A percentile compares a stretch with the other conserved stretches of the same genome.
phyloP scores from a whole-genome alignment of 2,888 invertebrate species.

The Hipparchia sbordonii region DNA sequence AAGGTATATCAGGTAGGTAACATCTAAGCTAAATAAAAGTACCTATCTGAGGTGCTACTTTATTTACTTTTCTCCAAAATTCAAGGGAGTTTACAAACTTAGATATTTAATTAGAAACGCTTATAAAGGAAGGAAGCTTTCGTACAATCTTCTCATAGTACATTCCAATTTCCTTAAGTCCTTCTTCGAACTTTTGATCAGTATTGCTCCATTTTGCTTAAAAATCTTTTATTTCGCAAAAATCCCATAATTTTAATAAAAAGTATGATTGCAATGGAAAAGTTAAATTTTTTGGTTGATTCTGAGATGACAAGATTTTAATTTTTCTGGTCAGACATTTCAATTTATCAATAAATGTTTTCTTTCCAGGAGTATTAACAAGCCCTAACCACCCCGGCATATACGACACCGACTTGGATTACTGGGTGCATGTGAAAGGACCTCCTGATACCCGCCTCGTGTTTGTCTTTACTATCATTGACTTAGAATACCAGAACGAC shows the following conservation, averaged over 20 bases:
- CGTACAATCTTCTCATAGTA: too few relatives aligned
- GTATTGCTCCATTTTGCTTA: too few relatives aligned
- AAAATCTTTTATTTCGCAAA: not conserved
- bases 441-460: conserved; percentile 86
- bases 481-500: conserved; percentile 89
- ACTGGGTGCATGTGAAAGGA: conserved; percentile 86
- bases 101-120: too few relatives aligned
- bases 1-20: conserved; percentile 71
- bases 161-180: too few relatives aligned
- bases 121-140: too few relatives aligned
- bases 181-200: too few relatives aligned
- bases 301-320: too few relatives aligned
- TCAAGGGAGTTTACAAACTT: too few relatives aligned
- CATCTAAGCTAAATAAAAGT: not conserved
- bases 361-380: conserved; percentile 81
- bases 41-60: too few relatives aligned
- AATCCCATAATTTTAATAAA: not conserved
- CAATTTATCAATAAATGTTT: not conserved
- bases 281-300: too few relatives aligned
- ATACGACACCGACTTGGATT: conserved; percentile 89
- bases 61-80: too few relatives aligned
- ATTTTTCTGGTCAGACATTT: not conserved
- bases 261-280: not conserved
- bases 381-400: conserved; percentile 88
- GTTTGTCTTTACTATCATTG: conserved; percentile 86